Evolutionary conservation across 2,888 invertebrate species (phyloP), one percentile per base, ranked within the genome.

Genomic region (Molorchus minor): DNA sequence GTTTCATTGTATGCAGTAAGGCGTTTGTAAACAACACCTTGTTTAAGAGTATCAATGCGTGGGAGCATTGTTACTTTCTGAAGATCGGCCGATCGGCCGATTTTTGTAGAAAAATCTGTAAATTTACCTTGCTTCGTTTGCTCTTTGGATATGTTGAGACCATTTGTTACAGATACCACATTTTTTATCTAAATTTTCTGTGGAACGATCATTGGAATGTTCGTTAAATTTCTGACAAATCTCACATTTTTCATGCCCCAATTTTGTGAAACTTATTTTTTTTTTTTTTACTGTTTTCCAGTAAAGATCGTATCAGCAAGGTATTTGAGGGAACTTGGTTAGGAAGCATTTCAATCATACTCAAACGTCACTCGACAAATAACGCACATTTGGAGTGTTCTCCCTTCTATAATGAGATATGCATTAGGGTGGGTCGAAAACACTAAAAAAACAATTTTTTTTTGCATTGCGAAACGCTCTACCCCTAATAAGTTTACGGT

Each of bases 51-150:
- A 68, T 4, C 57, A 35, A 20, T 65, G 13, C n/a, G n/a, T 12
- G 67, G 68, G 7, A 70, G 38, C 70, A 69, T 67, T 7, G 66
- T 69, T 12, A 58, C 65, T 58, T n/a, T n/a, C 38, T 61, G 52
- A 12, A 61, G 29, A 44, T 61, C 61, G 2, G 43, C 57, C 7
- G 56, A 56, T 38, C 40, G 8, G 2, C 17, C 16, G n/a, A 10
- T 21, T 52, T 38, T 40, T 30, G 17, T 10, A 35, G 38, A 36
- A 20, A 33, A 44, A 8, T 38, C 33, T 38, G 40, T 55, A 55
- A 45, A 13, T 35, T 46, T 16, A 17, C 40, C 55, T 12, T 15
- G 55, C 55, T 46, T 55, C 25, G 15, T 16, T 43, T 3, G 30
- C 52, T 33, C 13, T 30, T 10, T 43, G 41, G n/a, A 36, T 52